Base-by-base conservation (phyloP, 2,888 invertebrate genomes). In the Sthenelais limicola region DNA sequence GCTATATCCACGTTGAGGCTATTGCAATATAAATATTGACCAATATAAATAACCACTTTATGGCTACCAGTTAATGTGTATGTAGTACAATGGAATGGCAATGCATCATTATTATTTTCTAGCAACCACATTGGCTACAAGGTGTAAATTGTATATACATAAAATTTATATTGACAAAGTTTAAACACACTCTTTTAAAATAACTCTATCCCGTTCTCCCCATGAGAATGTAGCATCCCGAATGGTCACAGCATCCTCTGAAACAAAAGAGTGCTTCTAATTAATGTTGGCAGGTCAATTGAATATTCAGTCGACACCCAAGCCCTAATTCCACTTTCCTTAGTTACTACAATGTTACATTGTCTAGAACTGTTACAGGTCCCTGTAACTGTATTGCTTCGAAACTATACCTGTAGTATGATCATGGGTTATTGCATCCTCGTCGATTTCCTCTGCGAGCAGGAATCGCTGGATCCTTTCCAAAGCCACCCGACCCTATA, bases 1-100 rank as follows among this genome's bases (percentile, higher is more conserved):
- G 91, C 90, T n/a, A 94, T 90, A 73, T 90, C 89, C 67, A 96
- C 82, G 83, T 93, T 93, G 68, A 96, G 92, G 82, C 95, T 93
- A 82, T 43, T 43, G 9, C 12, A 43, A 43, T 43, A 43, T 43
- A 18, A 15, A 43, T 43, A 15, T 43, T 43, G 9, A 43, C 18
- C 43, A 43, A 43, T 43, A 43, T 43, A 43, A 43, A 43, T 43
- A 43, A 15, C 9, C 9, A 15, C 12, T 68, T 56, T 12, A 58
- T 2, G 5, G 18, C 1, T 3, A 47, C 28, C 5, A 18, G 5
- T n/a, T n/a, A n/a, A n/a, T n/a, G n/a, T n/a, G n/a, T n/a, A n/a
- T n/a, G n/a, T n/a, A n/a, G n/a, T n/a, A n/a, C n/a, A n/a, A n/a
- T n/a, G n/a, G n/a, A n/a, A n/a, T n/a, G n/a, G n/a, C n/a, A n/a